Conservation (phyloP, 2,113 vertebrate species). For the Oryzias woworae region DNA sequence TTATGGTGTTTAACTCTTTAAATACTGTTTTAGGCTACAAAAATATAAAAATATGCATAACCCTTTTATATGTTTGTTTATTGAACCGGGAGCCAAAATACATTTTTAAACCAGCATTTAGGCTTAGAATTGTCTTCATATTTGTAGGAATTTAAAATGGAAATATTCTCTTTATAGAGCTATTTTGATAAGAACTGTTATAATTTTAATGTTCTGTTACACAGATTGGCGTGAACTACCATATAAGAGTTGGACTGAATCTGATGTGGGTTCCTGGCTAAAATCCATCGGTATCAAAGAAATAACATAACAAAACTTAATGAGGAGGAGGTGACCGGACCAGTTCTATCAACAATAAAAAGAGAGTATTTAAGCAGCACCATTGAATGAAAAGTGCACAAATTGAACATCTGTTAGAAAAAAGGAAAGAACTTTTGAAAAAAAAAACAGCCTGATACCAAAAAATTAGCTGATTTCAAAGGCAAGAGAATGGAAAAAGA, state of each 20-base stretch:
- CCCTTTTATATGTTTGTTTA: no score
- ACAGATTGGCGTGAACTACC: slow-evolving; percentile 23
- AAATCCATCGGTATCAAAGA: slow-evolving; percentile 69
- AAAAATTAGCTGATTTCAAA: neutral
- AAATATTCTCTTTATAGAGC: no score
- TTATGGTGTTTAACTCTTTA: no score
- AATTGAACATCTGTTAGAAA: slow-evolving; percentile 57
- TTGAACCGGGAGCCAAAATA: no score
- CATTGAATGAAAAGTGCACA: slow-evolving; percentile 72
- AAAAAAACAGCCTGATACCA: neutral
- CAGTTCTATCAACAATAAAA: slow-evolving; percentile 56
- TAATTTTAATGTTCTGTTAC: neutral
- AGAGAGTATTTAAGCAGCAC: slow-evolving; percentile 44
- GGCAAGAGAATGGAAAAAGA: neutral
- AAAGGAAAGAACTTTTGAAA: slow-evolving; percentile 58
- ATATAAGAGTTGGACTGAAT: slow-evolving; percentile 68
- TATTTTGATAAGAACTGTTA: no score
- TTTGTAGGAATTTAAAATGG: no score
- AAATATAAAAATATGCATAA: no score
- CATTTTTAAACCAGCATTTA: no score
- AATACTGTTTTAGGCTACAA: no score
- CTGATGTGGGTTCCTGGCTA: slow-evolving; percentile 71
- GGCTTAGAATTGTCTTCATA: no score
- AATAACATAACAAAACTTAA: slow-evolving; percentile 41
- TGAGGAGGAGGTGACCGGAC: slow-evolving; percentile 71